phyloP scores from a whole-genome alignment of 2,888 invertebrate species.

The Watsonalla cultraria region DNA sequence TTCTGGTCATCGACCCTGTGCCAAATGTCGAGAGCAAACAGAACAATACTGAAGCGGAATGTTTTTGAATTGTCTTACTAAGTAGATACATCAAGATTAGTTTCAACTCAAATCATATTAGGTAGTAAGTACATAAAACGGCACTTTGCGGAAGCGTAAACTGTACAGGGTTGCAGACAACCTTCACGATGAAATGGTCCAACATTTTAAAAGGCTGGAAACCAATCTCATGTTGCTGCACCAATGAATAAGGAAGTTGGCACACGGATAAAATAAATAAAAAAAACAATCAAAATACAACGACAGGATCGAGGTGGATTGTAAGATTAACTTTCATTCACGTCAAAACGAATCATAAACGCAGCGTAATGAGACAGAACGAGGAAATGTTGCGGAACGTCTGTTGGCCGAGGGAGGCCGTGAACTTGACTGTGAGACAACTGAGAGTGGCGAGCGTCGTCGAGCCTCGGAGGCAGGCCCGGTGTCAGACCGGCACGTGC shows the following conservation, averaged over 20 bases:
- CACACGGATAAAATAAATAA: too few species aligned
- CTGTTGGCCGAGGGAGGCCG: conserved; percentile 37
- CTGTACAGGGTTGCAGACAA: neutral
- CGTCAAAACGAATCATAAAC: conserved; percentile 26
- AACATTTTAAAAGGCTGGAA: too few species aligned
- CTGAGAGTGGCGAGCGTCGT: conserved; percentile 22
- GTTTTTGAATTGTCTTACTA: conserved; percentile 41
- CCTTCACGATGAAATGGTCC: too few species aligned
- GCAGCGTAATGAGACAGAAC: conserved; percentile 37
- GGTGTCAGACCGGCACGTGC: conserved; percentile 25
- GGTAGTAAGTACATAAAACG: conserved; percentile 31
- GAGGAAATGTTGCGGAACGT: conserved; percentile 43
- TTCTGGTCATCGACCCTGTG: conserved; percentile 57
- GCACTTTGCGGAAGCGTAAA: conserved; percentile 1
- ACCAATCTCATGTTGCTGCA: too few species aligned
- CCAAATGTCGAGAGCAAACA: conserved; percentile 71
- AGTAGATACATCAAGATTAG: conserved; percentile 26
- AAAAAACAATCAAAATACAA: neutral
- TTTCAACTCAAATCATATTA: conserved; percentile 43
- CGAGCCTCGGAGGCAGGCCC: conserved; percentile 26
- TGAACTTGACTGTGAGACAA: conserved; percentile 68
- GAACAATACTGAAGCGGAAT: conserved; percentile 63
- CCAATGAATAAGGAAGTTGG: too few species aligned
- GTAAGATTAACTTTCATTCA: conserved; percentile 19
- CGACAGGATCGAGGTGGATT: conserved; percentile 3